Evolutionary conservation across 1,140 invertebrate species (phyloP).

Genomic region (Drosophila trapezifrons): DNA sequence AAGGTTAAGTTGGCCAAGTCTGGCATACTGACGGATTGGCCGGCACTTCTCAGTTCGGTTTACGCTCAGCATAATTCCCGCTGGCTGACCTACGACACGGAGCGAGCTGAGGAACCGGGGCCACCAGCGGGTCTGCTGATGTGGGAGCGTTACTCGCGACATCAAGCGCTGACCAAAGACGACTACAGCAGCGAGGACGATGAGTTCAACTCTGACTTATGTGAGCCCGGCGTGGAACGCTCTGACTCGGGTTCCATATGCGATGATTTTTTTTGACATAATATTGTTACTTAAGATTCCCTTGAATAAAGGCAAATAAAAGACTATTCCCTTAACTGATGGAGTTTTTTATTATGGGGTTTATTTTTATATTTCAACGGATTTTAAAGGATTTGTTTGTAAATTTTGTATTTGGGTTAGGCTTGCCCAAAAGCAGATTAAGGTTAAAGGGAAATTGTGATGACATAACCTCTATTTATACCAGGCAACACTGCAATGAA

Average conservation of each 20-base stretch:
- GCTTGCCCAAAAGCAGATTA: not conserved
- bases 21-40: conserved; percentile 29
- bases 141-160: conserved; percentile 32
- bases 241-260: not conserved
- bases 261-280: conserved; percentile 17
- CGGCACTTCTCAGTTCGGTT: conserved; percentile 33
- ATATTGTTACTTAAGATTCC: not conserved
- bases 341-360: too few relatives aligned
- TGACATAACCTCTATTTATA: not conserved
- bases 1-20: conserved; percentile 56
- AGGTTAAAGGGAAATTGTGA: not conserved
- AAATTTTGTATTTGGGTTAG: too few relatives aligned
- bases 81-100: conserved; percentile 56
- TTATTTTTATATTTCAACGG: too few relatives aligned
- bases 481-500: not conserved
- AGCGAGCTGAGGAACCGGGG: conserved; percentile 1
- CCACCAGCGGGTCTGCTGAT: not conserved
- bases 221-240: not conserved
- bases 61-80: conserved; percentile 32
- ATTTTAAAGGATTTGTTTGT: too few relatives aligned
- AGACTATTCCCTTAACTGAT: too few relatives aligned
- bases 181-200: not conserved
- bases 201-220: not conserved
- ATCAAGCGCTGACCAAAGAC: not conserved
- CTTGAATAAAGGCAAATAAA: too few relatives aligned